A percentile compares a stretch with the other conserved stretches of the same genome.
phyloP scores from a whole-genome alignment of 23 tunicate species.

The Styela plicata region DNA sequence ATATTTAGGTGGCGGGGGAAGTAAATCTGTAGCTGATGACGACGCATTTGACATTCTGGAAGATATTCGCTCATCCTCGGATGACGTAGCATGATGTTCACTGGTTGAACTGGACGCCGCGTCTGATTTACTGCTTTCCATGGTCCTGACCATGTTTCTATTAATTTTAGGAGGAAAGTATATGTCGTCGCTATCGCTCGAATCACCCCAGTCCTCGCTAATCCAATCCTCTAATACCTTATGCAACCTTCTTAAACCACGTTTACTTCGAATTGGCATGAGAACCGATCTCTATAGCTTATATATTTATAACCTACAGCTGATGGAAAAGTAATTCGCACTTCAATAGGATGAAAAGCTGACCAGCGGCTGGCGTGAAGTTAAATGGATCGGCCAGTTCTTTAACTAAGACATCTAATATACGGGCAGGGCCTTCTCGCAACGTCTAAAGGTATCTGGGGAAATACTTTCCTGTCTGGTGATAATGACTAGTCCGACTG shows the following conservation, averaged over 20 bases:
- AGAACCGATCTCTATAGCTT: neutral
- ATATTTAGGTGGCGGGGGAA: conserved; percentile 33
- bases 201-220: conserved; percentile 26
- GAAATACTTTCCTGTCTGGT: neutral
- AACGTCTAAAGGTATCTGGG: neutral
- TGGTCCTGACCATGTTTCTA: neutral
- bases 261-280: conserved; percentile 14
- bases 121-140: conserved; percentile 6
- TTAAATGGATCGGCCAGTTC: neutral
- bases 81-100: neutral
- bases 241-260: conserved; percentile 20
- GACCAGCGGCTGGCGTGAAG: neutral
- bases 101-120: neutral
- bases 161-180: neutral
- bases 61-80: conserved; percentile 7
- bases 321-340: neutral
- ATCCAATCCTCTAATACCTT: conserved; percentile 30
- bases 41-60: conserved; percentile 22
- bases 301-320: neutral
- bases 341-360: neutral
- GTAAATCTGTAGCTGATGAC: conserved; percentile 27
- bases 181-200: conserved; percentile 21
- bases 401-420: neutral
- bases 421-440: neutral
- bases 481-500: neutral